Evolutionary conservation across 2,888 invertebrate genomes (phyloP), one percentile per base, ranked within the genome.

Genomic region (Matsumyia berberina): DNA sequence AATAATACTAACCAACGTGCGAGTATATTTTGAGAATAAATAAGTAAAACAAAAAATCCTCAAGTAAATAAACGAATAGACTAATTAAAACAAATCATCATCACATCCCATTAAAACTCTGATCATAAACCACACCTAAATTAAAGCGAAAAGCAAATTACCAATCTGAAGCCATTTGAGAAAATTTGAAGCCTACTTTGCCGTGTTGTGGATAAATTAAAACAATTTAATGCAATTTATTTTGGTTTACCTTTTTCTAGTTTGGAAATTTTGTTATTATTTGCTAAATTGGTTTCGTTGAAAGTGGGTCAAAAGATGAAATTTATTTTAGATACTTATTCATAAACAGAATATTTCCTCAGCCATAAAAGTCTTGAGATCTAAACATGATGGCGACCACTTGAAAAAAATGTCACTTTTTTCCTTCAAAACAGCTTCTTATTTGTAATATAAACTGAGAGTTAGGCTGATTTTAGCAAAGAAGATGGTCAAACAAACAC

Each of bases 141-240:
- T 1, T 57, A 55, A 83, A 73, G 19, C 31, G 19, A 55, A 57
- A 57, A 49, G 17, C 64, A 29, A 8, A 67, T 67, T 51, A 24
- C 29, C 12, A 8, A 62, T 46, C 37, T 19, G 24, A 79, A 60
- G 44, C 17, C 15, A 42, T 72, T 58, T 60, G 15, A 15, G 8
- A 74, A 24, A 35, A 37, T 49, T 44, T 15, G 6, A 60, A 67
- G 37, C 53, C 62, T 72, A 39, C 31, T 78, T 24, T 78, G 83
- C 83, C 83, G 79, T 83, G 57, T 79, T 83, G 83, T 83, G 79
- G 83, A 74, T 37, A 19, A 7, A 51, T 15, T 33, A 44, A 2
- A 24, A 31, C 2, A 24, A 24, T 5, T 17, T 33, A 33, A 51
- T 51, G 5, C 11, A 9, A 2, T 35, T 37, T 35, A 24, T 17